Base-by-base conservation (phyloP, 2,797 vertebrate species). In the Perodicticus potto region DNA sequence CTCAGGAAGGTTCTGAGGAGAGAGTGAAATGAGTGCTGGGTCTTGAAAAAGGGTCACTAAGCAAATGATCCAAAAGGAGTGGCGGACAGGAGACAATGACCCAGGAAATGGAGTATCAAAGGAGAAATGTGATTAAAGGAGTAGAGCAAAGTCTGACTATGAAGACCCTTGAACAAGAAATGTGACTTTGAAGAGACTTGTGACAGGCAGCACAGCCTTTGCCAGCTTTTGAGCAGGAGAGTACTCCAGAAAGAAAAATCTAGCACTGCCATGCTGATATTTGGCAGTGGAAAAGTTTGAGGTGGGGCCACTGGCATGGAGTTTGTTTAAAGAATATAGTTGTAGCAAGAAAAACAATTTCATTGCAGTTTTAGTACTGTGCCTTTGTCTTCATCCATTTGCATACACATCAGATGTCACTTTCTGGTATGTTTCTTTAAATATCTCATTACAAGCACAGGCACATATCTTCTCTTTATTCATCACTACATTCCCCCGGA, bases 401-500 rank as follows among this genome's bases (percentile, higher is more conserved):
- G 10, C 63, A 55, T 45, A 34, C 11, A 37, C 11, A 37, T 55
- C 25, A 32, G 86, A 81, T 78, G 49, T 29, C 25, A 45, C 74
- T 91, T 96, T 67, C 67, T 91, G 74, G 81, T 81, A 61, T 63
- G 70, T 61, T 73, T 65, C 43, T 74, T 84, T 80, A 95, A 95
- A 32, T 83, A 85, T 43, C 40, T 80, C 80, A 37, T 89, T 63
- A 63, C 37, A 67, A n/a, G 19, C 67, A 2, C 17, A 85, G 27
- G 57, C 85, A 73, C 69, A 49, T 90, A 84, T 88, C 87, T 89
- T 89, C 55, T 87, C 90, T 93, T 81, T 90, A 65, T 74, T 77
- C 77, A 84, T 69, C 43, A 67, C 27, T 25, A 32, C 37, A 70
- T 37, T 67, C 13, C 67, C 43, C 17, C 16, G 20, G 82, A 81